A percentile compares a stretch with the other conserved stretches of the same genome.
Conservation (phyloP, 2,113 vertebrate genomes). For the Zeus faber region DNA sequence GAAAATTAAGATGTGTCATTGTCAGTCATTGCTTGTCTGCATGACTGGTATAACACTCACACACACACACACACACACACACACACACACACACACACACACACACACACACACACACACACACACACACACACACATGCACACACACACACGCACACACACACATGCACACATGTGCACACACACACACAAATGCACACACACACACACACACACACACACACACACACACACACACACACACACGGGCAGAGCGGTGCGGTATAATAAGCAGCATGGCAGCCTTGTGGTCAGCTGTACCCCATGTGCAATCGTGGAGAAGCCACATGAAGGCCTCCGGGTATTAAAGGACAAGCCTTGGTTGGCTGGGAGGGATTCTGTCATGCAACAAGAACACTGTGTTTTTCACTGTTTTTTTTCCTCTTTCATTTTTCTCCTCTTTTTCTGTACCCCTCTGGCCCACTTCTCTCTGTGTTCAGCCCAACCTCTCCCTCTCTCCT, state of each 20-base stretch:
- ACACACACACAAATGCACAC: slow-evolving; percentile 12
- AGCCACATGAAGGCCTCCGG: slow-evolving; percentile 76
- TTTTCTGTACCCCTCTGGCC: slow-evolving; percentile 9
- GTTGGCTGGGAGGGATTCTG: slow-evolving; percentile 80
- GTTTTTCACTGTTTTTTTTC: slow-evolving; percentile 69
- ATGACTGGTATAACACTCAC: slow-evolving; percentile 43
- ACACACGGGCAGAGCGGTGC: slow-evolving; percentile 63
- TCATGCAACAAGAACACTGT: slow-evolving; percentile 79
- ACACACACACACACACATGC: not conserved
- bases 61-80: slow-evolving; percentile 54
- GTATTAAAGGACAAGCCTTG: slow-evolving; percentile 85
- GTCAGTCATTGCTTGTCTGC: slow-evolving; percentile 58
- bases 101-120: slow-evolving; percentile 32
- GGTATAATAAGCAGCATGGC: slow-evolving; percentile 78
- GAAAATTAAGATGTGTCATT: slow-evolving; percentile 70
- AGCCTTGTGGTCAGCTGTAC: slow-evolving; percentile 73
- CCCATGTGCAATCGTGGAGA: slow-evolving; percentile 77
- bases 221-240: slow-evolving; percentile 47
- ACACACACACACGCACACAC: slow-evolving; percentile 29
- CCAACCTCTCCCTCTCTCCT: slow-evolving; percentile 19
- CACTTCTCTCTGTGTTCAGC: slow-evolving; percentile 32
- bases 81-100: slow-evolving; percentile 21
- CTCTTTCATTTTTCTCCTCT: slow-evolving; percentile 45
- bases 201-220: not conserved
- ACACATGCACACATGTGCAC: slow-evolving; percentile 43